Evolutionary conservation across 2,797 vertebrate genomes (phyloP).

Genomic region (Streptopelia turtur): DNA sequence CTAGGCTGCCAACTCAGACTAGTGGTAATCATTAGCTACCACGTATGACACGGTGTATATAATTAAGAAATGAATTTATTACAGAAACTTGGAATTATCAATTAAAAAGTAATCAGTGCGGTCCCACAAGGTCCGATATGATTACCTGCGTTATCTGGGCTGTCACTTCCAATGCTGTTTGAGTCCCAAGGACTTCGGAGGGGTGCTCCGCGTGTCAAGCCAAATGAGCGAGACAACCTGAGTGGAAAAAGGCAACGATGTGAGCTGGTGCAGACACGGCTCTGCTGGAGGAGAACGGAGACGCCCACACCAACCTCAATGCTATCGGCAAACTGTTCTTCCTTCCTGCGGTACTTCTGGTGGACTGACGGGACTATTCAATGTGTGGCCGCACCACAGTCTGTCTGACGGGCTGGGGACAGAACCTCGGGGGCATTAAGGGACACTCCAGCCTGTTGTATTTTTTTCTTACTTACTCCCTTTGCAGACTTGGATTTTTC

Average conservation of each 20-base stretch:
- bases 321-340: not conserved
- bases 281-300: conserved; percentile 15
- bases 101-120: conserved; percentile 85
- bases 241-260: conserved; percentile 76
- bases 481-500: not conserved
- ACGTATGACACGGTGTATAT: conserved; percentile 53
- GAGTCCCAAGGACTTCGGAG: conserved; percentile 82
- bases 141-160: conserved; percentile 88
- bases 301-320: not conserved
- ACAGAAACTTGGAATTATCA: conserved; percentile 83
- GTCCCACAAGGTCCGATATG: conserved; percentile 82
- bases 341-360: not conserved
- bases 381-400: not conserved
- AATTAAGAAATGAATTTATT: conserved; percentile 80
- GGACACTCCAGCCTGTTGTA: not conserved
- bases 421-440: not conserved
- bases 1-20: conserved; percentile 65
- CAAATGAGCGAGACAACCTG: conserved; percentile 81
- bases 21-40: conserved; percentile 60
- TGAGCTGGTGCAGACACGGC: conserved; percentile 30
- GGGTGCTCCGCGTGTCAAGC: conserved; percentile 84
- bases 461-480: not conserved
- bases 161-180: conserved; percentile 88
- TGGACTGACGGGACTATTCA: not conserved
- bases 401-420: not conserved